These are phyloP conservation scores for Saimiri boliviensis DNA, from an alignment of 2,113 vertebrate species.

Conservation along the genomic window DNA sequence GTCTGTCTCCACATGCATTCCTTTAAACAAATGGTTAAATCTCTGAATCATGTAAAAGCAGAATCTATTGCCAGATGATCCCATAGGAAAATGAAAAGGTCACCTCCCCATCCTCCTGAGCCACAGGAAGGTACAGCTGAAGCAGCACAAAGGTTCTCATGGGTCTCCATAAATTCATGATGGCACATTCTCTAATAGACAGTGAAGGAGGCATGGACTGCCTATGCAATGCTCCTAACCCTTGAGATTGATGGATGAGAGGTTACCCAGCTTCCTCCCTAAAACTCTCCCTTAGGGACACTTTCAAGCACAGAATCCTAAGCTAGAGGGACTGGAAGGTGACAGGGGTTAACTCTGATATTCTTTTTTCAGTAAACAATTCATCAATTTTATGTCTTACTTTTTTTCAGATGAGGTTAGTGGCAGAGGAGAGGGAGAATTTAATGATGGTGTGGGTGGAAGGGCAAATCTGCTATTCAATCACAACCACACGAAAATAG, in stretches of 20 bases:
- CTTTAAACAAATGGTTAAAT: neutral
- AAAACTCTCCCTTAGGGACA: neutral
- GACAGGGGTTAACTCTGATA: constrained; percentile 25
- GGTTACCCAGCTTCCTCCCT: neutral
- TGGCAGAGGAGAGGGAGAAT: neutral
- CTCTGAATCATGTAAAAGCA: neutral
- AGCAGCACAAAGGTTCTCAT: neutral
- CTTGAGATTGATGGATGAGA: constrained; percentile 52
- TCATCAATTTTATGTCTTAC: constrained; percentile 25
- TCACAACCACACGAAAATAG: constrained; percentile 2
- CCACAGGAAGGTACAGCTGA: neutral
- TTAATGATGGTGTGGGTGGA: constrained; percentile 46
- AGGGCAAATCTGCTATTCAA: constrained; percentile 7
- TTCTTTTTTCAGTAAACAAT: constrained; percentile 57
- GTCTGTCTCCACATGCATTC: neutral
- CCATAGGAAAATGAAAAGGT: neutral
- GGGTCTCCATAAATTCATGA: neutral
- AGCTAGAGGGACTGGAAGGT: neutral
- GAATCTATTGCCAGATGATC: neutral
- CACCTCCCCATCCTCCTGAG: neutral
- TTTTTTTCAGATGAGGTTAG: constrained; percentile 31
- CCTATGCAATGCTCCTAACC: neutral
- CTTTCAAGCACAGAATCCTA: neutral
- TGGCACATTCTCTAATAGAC: neutral
- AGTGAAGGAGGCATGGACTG: neutral